These are phyloP conservation scores for Nilaparvata lugens DNA, from an alignment of 1,140 invertebrate species.

Conservation along the genomic window DNA sequence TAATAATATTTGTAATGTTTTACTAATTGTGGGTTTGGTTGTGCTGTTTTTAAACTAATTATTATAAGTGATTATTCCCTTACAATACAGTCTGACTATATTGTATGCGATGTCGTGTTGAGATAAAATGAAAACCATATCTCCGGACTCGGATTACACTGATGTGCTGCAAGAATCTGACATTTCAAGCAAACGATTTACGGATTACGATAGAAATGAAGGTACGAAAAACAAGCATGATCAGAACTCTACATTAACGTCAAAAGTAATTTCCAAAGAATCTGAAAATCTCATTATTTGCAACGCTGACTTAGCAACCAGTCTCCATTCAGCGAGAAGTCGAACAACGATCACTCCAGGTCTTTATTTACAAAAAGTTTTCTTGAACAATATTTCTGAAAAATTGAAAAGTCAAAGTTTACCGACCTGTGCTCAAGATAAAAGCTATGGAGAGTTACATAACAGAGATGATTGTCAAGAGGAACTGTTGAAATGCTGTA, in stretches of 20 bases:
- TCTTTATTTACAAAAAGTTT: slow-evolving; percentile 26
- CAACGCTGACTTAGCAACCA: slow-evolving; percentile 23
- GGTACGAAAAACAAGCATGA: neutral
- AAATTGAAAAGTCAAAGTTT: slow-evolving; percentile 27
- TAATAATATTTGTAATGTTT: too few species aligned
- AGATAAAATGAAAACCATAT: slow-evolving; percentile 2
- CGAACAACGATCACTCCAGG: slow-evolving; percentile 20
- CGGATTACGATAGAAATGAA: neutral
- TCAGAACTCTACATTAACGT: neutral
- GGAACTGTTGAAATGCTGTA: neutral
- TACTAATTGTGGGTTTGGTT: too few species aligned
- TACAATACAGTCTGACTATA: too few species aligned
- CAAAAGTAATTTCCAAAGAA: slow-evolving; percentile 2
- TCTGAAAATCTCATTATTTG: slow-evolving; percentile 21
- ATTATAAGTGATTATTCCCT: too few species aligned
- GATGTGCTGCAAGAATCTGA: neutral
- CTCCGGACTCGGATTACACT: neutral
- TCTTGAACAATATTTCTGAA: slow-evolving; percentile 17
- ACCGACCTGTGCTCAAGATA: slow-evolving; percentile 21
- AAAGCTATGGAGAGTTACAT: slow-evolving; percentile 5
- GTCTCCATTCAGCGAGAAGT: slow-evolving; percentile 18
- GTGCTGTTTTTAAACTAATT: too few species aligned
- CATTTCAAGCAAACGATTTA: neutral
- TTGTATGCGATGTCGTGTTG: too few species aligned
- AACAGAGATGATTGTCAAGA: slow-evolving; percentile 1